phyloP scores from a whole-genome alignment of 2,797 vertebrate species.

The Spheniscus humboldti region DNA sequence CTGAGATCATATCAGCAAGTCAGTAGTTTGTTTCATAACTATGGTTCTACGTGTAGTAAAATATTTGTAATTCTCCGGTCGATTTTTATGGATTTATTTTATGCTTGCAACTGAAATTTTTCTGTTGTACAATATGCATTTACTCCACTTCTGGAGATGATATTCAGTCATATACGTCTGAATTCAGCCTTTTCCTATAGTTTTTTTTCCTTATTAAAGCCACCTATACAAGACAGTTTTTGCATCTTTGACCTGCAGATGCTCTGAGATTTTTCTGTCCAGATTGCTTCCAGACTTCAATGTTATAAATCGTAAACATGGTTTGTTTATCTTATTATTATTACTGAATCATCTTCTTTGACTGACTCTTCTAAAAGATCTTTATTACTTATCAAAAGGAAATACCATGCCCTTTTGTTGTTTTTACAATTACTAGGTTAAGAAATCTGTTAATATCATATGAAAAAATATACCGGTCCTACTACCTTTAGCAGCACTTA shows the following conservation, averaged over 20 bases:
- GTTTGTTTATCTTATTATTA: background rate
- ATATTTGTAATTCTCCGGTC: background rate
- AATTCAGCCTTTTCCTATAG: background rate
- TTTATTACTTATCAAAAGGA: background rate
- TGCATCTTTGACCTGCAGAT: background rate
- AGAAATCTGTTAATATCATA: background rate
- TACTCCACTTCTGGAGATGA: background rate
- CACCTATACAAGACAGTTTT: background rate
- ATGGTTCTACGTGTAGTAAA: accelerated
- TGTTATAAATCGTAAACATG: background rate
- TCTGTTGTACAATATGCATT: background rate
- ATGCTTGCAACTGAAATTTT: background rate
- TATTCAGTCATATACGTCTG: background rate
- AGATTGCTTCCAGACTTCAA: background rate
- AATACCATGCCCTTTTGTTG: background rate
- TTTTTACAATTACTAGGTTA: background rate
- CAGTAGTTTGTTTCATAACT: background rate
- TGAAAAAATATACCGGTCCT: background rate
- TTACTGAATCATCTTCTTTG: background rate
- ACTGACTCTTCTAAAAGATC: background rate
- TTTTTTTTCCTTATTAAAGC: background rate
- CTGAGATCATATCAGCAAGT: background rate
- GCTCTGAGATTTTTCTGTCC: background rate
- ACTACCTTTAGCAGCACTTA: background rate
- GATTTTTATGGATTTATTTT: background rate